A percentile compares a stretch with the other conserved stretches of the same genome.
These are phyloP conservation scores for Glomeris maerens DNA, from an alignment of 1,140 invertebrate genomes.

Conservation along the genomic window DNA sequence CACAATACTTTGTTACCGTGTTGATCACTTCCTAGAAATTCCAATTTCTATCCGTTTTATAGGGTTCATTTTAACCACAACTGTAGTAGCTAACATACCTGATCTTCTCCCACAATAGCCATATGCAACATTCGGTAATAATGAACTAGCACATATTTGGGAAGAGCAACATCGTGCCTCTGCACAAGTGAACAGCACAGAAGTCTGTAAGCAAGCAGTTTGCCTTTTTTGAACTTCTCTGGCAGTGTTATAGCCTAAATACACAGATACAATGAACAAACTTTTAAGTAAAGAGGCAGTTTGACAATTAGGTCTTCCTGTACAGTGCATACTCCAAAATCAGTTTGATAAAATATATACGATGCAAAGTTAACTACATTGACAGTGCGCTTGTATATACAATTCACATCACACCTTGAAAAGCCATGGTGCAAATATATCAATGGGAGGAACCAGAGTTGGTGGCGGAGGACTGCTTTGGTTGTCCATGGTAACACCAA, in stretches of 20 bases:
- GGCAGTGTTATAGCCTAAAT: conserved; percentile 53
- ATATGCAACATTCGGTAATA: conserved; percentile 80
- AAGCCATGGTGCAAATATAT: conserved; percentile 76
- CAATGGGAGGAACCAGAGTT: conserved; percentile 60
- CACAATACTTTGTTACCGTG: conserved; percentile 50
- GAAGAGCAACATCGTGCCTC: conserved; percentile 39
- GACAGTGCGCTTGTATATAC: no score
- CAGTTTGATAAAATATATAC: no score
- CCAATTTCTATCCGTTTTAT: not conserved
- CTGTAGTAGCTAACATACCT: conserved; percentile 27
- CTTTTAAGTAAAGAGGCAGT: not conserved
- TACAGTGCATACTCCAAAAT: not conserved
- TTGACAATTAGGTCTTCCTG: no score
- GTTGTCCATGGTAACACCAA: conserved; percentile 60
- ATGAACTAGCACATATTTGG: conserved; percentile 57
- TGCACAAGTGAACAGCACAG: conserved; percentile 56
- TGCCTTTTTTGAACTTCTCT: conserved; percentile 50
- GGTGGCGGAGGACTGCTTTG: conserved; percentile 51
- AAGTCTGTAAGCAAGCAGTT: conserved; percentile 60
- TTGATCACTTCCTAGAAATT: conserved; percentile 42
- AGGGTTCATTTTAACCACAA: conserved; percentile 8
- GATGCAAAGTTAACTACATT: no score
- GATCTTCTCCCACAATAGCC: conserved; percentile 43
- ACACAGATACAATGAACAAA: not conserved
- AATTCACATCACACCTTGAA: conserved; percentile 45